Evolutionary conservation across 92 coral and sea anemone species (phyloP).

Genomic region (Palythoa grandis): DNA sequence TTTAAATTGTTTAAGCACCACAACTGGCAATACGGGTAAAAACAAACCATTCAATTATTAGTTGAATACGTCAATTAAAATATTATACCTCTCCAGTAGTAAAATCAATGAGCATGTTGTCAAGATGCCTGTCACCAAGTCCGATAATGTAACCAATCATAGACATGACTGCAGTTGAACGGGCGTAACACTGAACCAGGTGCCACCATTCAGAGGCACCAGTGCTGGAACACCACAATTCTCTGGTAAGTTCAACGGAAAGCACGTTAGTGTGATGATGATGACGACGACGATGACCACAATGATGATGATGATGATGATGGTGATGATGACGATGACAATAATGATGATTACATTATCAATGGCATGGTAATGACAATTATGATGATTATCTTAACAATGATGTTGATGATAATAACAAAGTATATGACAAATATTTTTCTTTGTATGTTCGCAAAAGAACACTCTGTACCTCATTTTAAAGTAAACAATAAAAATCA

Average conservation of each 20-base stretch:
- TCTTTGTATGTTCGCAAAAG: no score
- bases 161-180: slow-evolving; percentile 99
- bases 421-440: not conserved
- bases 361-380: not conserved
- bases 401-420: not conserved
- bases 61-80: slow-evolving; percentile 26
- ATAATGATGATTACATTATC: not conserved
- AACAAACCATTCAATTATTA: not conserved
- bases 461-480: not conserved
- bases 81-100: slow-evolving; percentile 81
- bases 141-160: slow-evolving; percentile 98
- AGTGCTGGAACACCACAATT: slow-evolving; percentile 98
- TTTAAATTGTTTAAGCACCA: no score
- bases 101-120: slow-evolving; percentile 97
- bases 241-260: slow-evolving; percentile 54
- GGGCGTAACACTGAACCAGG: slow-evolving; percentile 91
- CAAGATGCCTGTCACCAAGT: slow-evolving; percentile 95
- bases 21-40: not conserved
- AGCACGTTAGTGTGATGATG: not conserved
- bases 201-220: slow-evolving; percentile 99
- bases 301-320: not conserved
- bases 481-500: not conserved
- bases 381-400: not conserved
- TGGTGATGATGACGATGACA: not conserved
- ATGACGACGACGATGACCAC: not conserved